Evolutionary conservation across 2,888 invertebrate genomes (phyloP).

Genomic region (Xylota segnis): DNA sequence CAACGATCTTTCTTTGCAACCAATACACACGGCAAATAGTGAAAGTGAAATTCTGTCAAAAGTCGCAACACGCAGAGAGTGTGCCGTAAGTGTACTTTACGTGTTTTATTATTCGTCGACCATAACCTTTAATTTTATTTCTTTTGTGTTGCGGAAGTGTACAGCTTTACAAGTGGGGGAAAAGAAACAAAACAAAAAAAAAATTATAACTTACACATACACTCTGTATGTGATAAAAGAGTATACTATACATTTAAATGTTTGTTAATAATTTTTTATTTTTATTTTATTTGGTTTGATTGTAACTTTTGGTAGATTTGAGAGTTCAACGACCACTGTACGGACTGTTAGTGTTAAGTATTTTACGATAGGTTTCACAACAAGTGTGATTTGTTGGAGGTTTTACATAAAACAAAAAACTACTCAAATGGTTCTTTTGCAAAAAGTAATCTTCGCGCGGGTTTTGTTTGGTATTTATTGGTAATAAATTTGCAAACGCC

Average conservation of each 20-base stretch:
- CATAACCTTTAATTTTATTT: constrained; percentile 36
- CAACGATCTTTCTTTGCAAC: background rate
- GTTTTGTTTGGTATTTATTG: background rate
- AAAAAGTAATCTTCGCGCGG: background rate
- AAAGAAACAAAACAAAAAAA: background rate
- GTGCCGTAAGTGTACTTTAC: constrained; percentile 12
- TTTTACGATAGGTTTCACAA: background rate
- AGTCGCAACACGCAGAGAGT: constrained; percentile 1
- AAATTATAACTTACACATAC: constrained; percentile 1
- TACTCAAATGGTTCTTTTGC: constrained; percentile 3
- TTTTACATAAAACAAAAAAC: background rate
- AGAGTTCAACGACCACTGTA: constrained; percentile 13
- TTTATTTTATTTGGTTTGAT: background rate
- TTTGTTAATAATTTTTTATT: constrained; percentile 13
- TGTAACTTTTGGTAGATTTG: background rate
- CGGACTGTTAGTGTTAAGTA: background rate
- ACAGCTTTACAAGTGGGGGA: background rate
- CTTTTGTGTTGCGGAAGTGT: background rate
- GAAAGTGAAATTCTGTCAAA: constrained; percentile 32
- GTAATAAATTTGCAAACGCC: background rate
- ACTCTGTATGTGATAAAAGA: background rate
- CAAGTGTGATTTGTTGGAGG: background rate
- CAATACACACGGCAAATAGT: constrained; percentile 4
- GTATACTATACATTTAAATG: background rate
- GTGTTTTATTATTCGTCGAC: constrained; percentile 28